Base-by-base conservation (phyloP, 2,888 invertebrate genomes). In the Rhorus exstirpatorius region DNA sequence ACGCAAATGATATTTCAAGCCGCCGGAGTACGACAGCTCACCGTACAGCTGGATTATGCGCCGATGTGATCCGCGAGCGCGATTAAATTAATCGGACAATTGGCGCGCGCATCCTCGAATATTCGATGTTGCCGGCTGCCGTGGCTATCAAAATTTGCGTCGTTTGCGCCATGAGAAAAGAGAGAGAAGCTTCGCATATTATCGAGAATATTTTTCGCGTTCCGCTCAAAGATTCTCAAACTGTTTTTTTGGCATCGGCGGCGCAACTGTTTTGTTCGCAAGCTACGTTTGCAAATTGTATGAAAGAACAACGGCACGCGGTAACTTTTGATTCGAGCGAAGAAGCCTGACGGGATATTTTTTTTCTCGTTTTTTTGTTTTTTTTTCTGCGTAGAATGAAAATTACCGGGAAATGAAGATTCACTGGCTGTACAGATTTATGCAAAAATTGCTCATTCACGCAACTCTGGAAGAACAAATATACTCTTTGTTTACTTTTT, bases 1-100 rank as follows among this genome's bases (percentile, higher is more conserved):
- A 97, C 98, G 24, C 97, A 98, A 87, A 97, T 97, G 95, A 99
- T 99, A 91, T 99, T 99, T 93, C 96, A 97, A 84, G 97, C 98
- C 82, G 96, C 96, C 58, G 99, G 99, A 46, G 97, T 99, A 1
- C 96, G 97, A 92, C 98, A 99, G 91, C 94, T 99, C 38, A 97
- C 97, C 88, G 97, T 99, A 81, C 99, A 99, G 93, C 94, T 99
- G 86, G 99, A 99, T 93, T 98, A 97, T 93, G 97, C 97, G 87
- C 95, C 96, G 46, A 95, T 96, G 95, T 96, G 95, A 95, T 94
- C 88, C 74, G 55, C 61, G 82, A 80, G 17, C 14, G 3, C 26
- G n/a, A 8, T 65, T 6, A 12, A 24, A 7, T 46, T n/a, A n/a
- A n/a, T n/a, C n/a, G n/a, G n/a, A n/a, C n/a, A n/a, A n/a, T n/a